Base-by-base conservation (phyloP, 2,888 invertebrate genomes). In the Molorchus minor region DNA sequence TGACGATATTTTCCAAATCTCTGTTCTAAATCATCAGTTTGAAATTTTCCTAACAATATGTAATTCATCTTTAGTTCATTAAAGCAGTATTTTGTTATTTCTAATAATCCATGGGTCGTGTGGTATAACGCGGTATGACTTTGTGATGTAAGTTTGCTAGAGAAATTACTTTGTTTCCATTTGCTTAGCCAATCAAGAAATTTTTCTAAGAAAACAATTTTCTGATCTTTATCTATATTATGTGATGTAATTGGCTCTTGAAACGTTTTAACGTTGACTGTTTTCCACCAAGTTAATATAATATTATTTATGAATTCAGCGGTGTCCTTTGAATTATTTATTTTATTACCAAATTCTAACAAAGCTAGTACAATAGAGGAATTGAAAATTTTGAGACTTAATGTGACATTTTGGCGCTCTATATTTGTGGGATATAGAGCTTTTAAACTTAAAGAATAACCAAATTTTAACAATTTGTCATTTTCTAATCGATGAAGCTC, bases 391-490 rank as follows among this genome's bases (percentile, higher is more conserved):
- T 45, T 45, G 7, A 29, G 30, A 15, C 7, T 16, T 10, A 25
- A 44, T 5, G 7, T 25, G 19, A 51, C 21, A 30, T 53, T 29
- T 17, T 46, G 45, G 25, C 15, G n/a, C n/a, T n/a, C n/a, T n/a
- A n/a, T n/a, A 35, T 12, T 55, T 4, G 62, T 46, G 13, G 55
- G 49, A 55, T 25, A 58, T 19, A 62, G 20, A 19, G 47, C 49
- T 38, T 58, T 58, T 19, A 54, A 12, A 29, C 16, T 49, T 44
- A 58, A 38, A 8, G 49, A 58, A 38, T 49, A 51, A 16, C 47
- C 54, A 53, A 57, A 47, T 38, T 58, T 54, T 19, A 58, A 38
- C 44, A 51, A 51, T 30, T 49, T 61, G 38, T 53, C 30, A 21
- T 46, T 30, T 55, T 59, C 55, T 10, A 61, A 40, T 19, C 49